phyloP scores from a whole-genome alignment of 2,113 vertebrate species.

The Ivindomyrus marchei region DNA sequence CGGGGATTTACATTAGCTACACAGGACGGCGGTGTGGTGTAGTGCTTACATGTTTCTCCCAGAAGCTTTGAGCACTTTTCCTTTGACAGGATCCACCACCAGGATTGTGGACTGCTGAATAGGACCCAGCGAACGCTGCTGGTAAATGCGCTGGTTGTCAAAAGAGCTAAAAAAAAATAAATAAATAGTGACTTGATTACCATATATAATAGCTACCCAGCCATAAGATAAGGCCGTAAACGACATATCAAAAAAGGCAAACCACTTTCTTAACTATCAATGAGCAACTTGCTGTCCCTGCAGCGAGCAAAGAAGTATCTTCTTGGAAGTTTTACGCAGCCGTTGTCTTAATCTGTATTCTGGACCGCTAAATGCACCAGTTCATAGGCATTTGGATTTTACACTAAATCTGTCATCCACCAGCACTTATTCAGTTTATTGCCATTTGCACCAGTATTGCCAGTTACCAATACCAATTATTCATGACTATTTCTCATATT shows the following conservation, averaged over 20 bases:
- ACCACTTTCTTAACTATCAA: not conserved
- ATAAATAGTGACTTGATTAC: not conserved
- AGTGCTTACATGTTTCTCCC: constrained; percentile 80
- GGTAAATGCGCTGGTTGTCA: constrained; percentile 72
- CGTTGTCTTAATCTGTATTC: not conserved
- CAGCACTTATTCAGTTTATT: not conserved
- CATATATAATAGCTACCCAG: not conserved
- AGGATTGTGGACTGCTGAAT: constrained; percentile 88
- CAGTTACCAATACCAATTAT: not conserved
- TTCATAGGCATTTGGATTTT: not conserved
- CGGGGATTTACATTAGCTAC: not conserved
- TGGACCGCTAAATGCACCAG: not conserved
- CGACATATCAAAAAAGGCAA: not conserved
- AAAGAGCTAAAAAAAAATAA: constrained; percentile 69
- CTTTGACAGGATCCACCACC: constrained; percentile 71
- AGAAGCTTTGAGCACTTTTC: constrained; percentile 69
- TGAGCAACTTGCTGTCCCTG: not conserved
- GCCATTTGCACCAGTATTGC: not conserved
- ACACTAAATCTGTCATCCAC: not conserved
- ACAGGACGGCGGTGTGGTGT: not conserved
- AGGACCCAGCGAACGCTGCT: constrained; percentile 77
- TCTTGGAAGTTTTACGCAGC: not conserved
- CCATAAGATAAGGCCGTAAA: not conserved
- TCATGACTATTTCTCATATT: not conserved
- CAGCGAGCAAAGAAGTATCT: not conserved